phyloP scores from a whole-genome alignment of 2,888 invertebrate species.

The Phaedon cochleariae region DNA sequence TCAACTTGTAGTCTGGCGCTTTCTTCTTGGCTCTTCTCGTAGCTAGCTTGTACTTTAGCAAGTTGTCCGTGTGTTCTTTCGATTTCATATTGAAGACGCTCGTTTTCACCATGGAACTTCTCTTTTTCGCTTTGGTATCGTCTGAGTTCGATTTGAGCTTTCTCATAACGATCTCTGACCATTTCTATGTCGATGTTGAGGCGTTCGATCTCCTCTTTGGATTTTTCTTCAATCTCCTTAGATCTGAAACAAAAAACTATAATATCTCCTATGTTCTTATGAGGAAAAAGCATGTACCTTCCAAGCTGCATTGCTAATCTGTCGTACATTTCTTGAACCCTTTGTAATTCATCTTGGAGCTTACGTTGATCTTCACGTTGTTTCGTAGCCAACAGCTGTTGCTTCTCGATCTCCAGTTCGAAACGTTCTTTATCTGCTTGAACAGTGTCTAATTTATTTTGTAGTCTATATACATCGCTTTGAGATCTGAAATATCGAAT shows the following conservation, averaged over 20 bases:
- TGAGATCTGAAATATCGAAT: constrained; percentile 73
- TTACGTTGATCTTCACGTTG: constrained; percentile 86
- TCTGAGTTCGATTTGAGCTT: constrained; percentile 84
- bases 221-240: constrained; percentile 91
- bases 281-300: constrained; percentile 13
- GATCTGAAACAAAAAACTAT: constrained; percentile 64
- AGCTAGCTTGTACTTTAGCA: constrained; percentile 83
- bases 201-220: constrained; percentile 83
- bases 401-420: constrained; percentile 87
- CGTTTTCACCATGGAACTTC: constrained; percentile 83
- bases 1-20: constrained; percentile 86
- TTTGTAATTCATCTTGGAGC: constrained; percentile 84
- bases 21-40: constrained; percentile 69
- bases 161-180: constrained; percentile 88
- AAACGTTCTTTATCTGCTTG: constrained; percentile 89
- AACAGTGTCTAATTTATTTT: constrained; percentile 86
- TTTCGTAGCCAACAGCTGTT: constrained; percentile 80
- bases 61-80: constrained; percentile 88
- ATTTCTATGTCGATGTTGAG: constrained; percentile 84
- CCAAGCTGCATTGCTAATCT: constrained; percentile 84
- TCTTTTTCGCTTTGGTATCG: constrained; percentile 86
- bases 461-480: constrained; percentile 87
- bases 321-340: constrained; percentile 89
- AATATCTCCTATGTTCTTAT: not conserved
- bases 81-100: constrained; percentile 84